Conservation (phyloP, 2,888 invertebrate species). For the Eupithecia tripunctaria region DNA sequence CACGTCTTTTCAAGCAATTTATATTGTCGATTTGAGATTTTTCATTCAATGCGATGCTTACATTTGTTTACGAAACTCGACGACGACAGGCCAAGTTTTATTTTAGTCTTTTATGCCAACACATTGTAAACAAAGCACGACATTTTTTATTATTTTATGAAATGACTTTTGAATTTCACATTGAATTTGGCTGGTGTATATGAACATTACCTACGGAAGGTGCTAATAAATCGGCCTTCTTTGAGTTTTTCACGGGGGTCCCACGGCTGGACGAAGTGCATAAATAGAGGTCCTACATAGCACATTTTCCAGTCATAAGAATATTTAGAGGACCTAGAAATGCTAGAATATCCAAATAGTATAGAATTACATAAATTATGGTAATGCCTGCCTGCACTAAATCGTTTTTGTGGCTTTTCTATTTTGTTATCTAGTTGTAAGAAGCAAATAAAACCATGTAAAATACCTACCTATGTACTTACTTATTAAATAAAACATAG, state of each 20-base stretch:
- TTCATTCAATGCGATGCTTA: too few species aligned
- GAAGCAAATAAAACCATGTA: background rate
- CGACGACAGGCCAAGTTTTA: too few species aligned
- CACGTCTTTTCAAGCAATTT: too few species aligned
- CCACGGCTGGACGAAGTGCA: background rate
- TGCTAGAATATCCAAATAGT: background rate
- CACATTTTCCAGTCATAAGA: background rate
- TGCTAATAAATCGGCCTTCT: background rate
- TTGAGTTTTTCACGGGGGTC: background rate
- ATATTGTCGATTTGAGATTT: too few species aligned
- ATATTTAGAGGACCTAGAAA: background rate
- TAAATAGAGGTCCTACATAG: background rate
- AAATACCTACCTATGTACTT: too few species aligned
- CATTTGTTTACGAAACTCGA: too few species aligned
- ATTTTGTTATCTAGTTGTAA: conserved; percentile 2
- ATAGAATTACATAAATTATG: background rate
- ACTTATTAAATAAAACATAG: too few species aligned
- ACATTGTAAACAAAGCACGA: too few species aligned
- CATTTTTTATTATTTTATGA: too few species aligned
- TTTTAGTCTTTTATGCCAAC: too few species aligned
- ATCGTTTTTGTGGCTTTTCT: background rate
- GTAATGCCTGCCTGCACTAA: background rate
- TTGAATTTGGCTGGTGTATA: background rate
- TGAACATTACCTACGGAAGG: background rate
- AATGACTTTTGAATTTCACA: too few species aligned